Conservation (phyloP, 1,140 invertebrate species). For the Leptinotarsa texana region DNA sequence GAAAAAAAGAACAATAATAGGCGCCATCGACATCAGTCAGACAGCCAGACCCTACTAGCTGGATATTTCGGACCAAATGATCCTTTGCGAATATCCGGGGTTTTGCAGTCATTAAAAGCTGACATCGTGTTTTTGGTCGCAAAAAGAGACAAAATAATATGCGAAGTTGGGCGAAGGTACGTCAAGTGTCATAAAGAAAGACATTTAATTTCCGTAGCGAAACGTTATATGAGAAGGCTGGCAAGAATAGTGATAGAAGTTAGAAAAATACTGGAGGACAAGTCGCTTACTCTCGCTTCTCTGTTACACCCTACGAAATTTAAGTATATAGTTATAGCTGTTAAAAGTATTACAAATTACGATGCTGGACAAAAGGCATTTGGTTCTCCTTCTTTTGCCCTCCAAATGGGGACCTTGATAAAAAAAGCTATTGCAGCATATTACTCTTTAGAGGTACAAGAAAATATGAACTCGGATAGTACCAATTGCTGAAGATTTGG, state of each 20-base stretch:
- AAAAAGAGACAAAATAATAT: slow-evolving; percentile 40
- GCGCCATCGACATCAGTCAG: slow-evolving; percentile 13
- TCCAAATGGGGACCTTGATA: slow-evolving; percentile 27
- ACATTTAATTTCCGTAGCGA: slow-evolving; percentile 40
- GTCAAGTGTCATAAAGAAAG: slow-evolving; percentile 32
- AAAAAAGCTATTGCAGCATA: slow-evolving; percentile 17
- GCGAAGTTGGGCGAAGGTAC: slow-evolving; percentile 39
- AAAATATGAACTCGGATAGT: slow-evolving; percentile 32
- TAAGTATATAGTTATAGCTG: slow-evolving; percentile 30
- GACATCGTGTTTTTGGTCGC: slow-evolving; percentile 38
- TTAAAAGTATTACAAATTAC: slow-evolving; percentile 14
- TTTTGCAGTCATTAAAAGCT: slow-evolving; percentile 30
- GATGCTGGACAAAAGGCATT: background rate
- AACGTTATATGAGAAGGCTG: slow-evolving; percentile 39
- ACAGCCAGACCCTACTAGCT: slow-evolving; percentile 27
- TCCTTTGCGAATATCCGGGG: slow-evolving; percentile 17
- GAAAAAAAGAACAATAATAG: background rate
- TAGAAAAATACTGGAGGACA: slow-evolving; percentile 23
- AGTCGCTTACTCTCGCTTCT: slow-evolving; percentile 8
- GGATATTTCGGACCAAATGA: slow-evolving; percentile 30
- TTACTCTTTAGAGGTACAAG: slow-evolving; percentile 39
- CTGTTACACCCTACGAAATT: slow-evolving; percentile 29
- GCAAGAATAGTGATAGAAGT: slow-evolving; percentile 32
- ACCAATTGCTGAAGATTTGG: slow-evolving; percentile 39
- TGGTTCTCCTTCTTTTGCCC: slow-evolving; percentile 24